Evolutionary conservation across 2,113 vertebrate species (phyloP), one percentile per base, ranked within the genome.

Genomic region (Naja naja): DNA sequence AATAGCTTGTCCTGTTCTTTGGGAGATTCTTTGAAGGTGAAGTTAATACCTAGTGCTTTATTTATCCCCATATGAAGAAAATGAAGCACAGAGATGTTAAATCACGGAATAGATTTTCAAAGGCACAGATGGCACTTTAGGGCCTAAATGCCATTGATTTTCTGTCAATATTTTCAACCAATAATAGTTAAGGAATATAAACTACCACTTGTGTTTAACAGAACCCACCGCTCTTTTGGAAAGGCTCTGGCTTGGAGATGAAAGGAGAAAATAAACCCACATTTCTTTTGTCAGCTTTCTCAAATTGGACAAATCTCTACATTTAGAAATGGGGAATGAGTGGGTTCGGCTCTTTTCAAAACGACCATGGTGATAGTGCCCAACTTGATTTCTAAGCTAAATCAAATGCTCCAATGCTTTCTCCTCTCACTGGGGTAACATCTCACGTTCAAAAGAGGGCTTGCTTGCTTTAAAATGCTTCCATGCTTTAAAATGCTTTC

Each of bases 31-130:
- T 93, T 10, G 34, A 81, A 89, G 94, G 87, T 92, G n/a, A 91
- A 49, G 22, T 23, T 52, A 47, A 39, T 88, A 14, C 87, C 16
- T 64, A 1, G 92, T 87, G 55, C 55, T 58, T 93, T 90, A 93
- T 93, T 90, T 95, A 90, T 93, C 93, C 85, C 91, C 90, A 88
- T 27, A 89, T 92, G 47, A 91, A 91, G 88, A 93, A 93, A 95
- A 93, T 88, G 91, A 92, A 74, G 18, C 43, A 58, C 43, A 91
- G 8, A 91, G 93, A 89, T 89, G 47, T 86, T 91, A 93, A 91
- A 93, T 93, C 92, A 93, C 88, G 69, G 7, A 27, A 94, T 9
- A 89, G 30, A 89, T 5, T 25, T 88, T 30, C 18, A 81, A 0
- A 90, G 81, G n/a, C 92, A 87, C 89, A 90, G 85, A 85, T 87